Evolutionary conservation across 2,797 vertebrate genomes (phyloP), one percentile per base, ranked within the genome.

Genomic region (Xyrichtys novacula): DNA sequence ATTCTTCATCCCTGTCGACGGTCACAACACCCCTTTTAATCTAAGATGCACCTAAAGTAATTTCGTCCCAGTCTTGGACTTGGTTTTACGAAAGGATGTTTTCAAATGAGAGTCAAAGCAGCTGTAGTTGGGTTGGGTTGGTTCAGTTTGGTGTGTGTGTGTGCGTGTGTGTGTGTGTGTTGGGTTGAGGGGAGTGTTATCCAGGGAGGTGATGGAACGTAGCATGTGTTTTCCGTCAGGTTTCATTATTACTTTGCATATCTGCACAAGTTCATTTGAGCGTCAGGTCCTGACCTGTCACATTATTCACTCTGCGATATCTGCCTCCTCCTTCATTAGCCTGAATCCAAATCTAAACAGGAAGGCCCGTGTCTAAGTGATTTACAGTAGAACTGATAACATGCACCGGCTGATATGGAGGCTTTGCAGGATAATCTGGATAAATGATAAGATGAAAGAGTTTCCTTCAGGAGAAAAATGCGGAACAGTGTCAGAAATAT

Each of bases 291-390:
- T 69, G 81, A 76, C 81, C 81, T 17, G 15, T 47, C 59, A 36
- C 78, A 71, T 78, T 63, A 86, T 77, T 76, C 71, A 39, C 61
- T 22, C 3, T 23, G 28, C 32, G 1, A 36, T 57, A 53, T 78
- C 74, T 64, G 19, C 32, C 75, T 83, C 81, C 71, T 65, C 65
- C 38, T 58, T 74, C 78, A 43, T 83, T 66, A 77, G 58, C 58
- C 60, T 77, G 32, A 77, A 61, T 74, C 63, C 19, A 31, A 80
- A 76, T 62, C 74, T 83, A 87, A 90, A 88, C 87, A 90, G 89
- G 88, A 91, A 92, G 65, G 38, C 39, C 53, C 42, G 9, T 2
- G 73, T 90, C 86, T 0, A 1, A 53, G 53, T 88, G 87, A 90
- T 87, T 85, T 88, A 88, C 80, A 79, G 71, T 46, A 23, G 49